These are phyloP conservation scores for Acleris cristana DNA, from an alignment of 2,888 invertebrate genomes.

Conservation along the genomic window DNA sequence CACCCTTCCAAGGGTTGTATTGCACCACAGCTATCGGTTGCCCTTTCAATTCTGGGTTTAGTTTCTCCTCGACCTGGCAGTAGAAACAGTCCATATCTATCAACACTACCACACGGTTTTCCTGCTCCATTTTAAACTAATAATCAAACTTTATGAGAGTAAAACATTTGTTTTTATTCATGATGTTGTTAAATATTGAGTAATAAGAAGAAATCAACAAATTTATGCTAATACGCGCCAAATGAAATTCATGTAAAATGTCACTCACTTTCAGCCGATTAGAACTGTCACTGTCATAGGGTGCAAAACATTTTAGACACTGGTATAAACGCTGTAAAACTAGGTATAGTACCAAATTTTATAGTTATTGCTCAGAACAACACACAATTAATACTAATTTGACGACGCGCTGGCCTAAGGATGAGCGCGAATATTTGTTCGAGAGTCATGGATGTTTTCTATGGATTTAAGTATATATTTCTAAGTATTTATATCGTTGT, in stretches of 20 bases:
- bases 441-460: too few relatives aligned
- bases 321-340: not conserved
- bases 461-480: too few relatives aligned
- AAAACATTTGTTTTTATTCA: not conserved
- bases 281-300: not conserved
- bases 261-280: constrained; percentile 1
- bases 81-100: constrained; percentile 99
- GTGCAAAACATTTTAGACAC: not conserved
- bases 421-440: too few relatives aligned
- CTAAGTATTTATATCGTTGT: too few relatives aligned
- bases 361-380: not conserved
- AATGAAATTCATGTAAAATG: not conserved
- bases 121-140: constrained; percentile 66
- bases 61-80: constrained; percentile 98
- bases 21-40: constrained; percentile 98
- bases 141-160: not conserved
- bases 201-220: not conserved
- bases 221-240: constrained; percentile 15
- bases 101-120: constrained; percentile 90
- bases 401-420: too few relatives aligned
- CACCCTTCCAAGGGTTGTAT: constrained; percentile 96
- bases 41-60: constrained; percentile 91
- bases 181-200: not conserved
- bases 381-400: too few relatives aligned
- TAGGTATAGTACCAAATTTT: not conserved